These are phyloP conservation scores for Motacilla alba DNA, from an alignment of 2,113 vertebrate species.

Conservation along the genomic window DNA sequence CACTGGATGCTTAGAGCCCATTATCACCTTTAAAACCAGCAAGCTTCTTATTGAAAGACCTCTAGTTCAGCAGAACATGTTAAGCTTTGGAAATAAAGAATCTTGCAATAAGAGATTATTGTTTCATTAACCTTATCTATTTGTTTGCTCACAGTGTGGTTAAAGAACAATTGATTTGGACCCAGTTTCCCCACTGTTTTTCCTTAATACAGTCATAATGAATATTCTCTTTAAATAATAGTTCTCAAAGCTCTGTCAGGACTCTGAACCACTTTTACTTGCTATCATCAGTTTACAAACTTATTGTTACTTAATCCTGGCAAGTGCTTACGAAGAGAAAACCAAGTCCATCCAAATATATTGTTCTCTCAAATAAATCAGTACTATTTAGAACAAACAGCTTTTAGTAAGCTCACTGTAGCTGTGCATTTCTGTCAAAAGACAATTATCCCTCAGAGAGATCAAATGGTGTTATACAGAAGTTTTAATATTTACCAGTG, in stretches of 20 bases:
- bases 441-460: not conserved
- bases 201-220: not conserved
- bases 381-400: not conserved
- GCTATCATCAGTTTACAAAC: not conserved
- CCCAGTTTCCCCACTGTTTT: not conserved
- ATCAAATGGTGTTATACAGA: not conserved
- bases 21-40: not conserved
- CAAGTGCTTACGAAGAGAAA: not conserved
- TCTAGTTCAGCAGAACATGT: not conserved
- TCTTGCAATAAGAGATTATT: not conserved
- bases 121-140: not conserved
- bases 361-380: not conserved
- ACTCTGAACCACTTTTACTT: not conserved
- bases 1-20: not conserved
- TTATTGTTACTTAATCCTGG: not conserved
- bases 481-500: not conserved
- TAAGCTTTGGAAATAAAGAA: constrained; percentile 6
- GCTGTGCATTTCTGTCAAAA: not conserved
- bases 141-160: not conserved
- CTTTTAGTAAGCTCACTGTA: not conserved
- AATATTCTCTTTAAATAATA: not conserved
- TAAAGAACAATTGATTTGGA: not conserved
- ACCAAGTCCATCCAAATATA: not conserved
- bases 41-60: not conserved
- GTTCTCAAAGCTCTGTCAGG: not conserved